Evolutionary conservation across 2,113 vertebrate genomes (phyloP), one percentile per base, ranked within the genome.

Genomic region (Antigone vipio): DNA sequence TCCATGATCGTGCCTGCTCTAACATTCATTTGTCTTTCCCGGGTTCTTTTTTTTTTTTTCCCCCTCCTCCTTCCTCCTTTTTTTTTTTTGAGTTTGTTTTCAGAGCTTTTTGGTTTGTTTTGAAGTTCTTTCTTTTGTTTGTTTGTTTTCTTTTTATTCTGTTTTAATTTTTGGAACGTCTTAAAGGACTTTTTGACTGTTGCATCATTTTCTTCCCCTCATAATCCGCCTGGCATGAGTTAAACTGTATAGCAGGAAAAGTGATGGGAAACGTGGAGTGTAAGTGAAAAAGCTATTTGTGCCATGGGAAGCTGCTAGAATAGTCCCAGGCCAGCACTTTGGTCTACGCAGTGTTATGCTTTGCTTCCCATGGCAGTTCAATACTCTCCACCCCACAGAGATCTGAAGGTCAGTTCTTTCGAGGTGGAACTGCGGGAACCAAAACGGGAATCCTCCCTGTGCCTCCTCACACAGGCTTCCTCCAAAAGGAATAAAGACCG

Each of bases 1-100:
- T 98, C 98, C 98, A 98, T 98, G 98, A 98, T 98, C 98, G 98
- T 98, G 98, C 98, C 98, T 99, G 98, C 98, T 98, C 98, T 98
- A 97, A 97, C 96, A 97, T 96, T 95, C 97, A 96, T 98, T 95
- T 79, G 95, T 97, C 97, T 97, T 82, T 97, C 97, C 97, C 96
- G 87, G 55, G 92, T 96, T 97, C 72, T 87, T 93, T 91, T 80
- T 69, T 86, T 91, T 80, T 69, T 86, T 85, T 78, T 66, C 60
- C 29, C 52, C 55, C 38, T 68, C 27, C 85, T 95, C 94, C 62
- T 96, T 96, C 58, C 73, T 95, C 71, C 78, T 95, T 91, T 96
- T 85, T 91, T 96, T 85, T 38, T 97, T 97, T 98, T 96, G 47
- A 82, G 82, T 97, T 98, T 92, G n/a, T 98, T 98, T 97, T 97